Percentiles rank a stretch among this genome's conserved stretches.
Conservation (phyloP, 2,797 vertebrate species). For the Phoxinus dragarum region DNA sequence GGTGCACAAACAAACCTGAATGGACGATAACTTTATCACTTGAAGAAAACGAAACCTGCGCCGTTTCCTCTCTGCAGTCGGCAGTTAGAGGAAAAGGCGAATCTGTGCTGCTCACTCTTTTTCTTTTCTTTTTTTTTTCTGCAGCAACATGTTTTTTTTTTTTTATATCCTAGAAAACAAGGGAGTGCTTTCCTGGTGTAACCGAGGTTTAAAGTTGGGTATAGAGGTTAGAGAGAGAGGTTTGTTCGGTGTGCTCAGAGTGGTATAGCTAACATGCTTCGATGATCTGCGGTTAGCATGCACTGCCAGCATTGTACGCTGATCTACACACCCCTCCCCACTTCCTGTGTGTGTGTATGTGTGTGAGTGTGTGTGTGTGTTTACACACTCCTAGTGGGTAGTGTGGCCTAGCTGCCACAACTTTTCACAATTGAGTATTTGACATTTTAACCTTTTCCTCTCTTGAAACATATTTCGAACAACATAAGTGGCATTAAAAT, state of each 20-base stretch:
- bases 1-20: neutral
- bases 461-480: neutral
- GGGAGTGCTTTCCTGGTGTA: conserved; percentile 39
- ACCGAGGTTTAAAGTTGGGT: conserved; percentile 10
- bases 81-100: conserved; percentile 17
- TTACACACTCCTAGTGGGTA: conserved; percentile 34
- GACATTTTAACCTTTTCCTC: neutral
- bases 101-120: conserved; percentile 50
- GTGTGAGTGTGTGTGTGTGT: conserved; percentile 48
- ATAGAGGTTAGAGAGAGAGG: conserved; percentile 48
- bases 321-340: conserved; percentile 84
- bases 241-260: conserved; percentile 42
- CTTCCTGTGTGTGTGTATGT: conserved; percentile 76
- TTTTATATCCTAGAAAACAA: conserved; percentile 37
- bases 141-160: neutral
- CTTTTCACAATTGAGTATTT: conserved; percentile 1
- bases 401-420: conserved; percentile 42
- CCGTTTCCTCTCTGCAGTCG: neutral
- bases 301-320: conserved; percentile 64
- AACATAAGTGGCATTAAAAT: neutral
- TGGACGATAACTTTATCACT: neutral
- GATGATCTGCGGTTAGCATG: conserved; percentile 70
- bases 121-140: neutral
- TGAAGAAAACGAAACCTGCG: neutral
- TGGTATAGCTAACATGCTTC: conserved; percentile 55